Percentiles rank a stretch among this genome's conserved stretches.
Conservation (phyloP, 2,113 vertebrate genomes). For the Cinclus cinclus region DNA sequence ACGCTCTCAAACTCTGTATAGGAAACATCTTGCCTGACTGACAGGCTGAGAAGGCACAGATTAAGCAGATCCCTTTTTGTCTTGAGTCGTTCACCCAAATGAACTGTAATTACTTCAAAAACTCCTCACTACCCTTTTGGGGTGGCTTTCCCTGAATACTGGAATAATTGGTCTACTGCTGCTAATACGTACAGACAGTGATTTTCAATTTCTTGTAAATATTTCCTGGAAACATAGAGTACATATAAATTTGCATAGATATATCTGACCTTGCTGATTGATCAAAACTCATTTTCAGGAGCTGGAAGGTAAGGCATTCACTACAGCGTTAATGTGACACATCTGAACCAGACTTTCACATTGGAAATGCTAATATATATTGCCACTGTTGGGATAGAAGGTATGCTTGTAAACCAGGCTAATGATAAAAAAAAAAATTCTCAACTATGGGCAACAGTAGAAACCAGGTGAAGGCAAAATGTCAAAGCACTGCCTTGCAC, state of each 20-base stretch:
- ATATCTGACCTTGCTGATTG: background rate
- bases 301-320: background rate
- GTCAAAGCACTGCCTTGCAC: background rate
- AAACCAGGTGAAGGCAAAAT: background rate
- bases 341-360: background rate
- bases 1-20: background rate
- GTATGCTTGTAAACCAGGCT: background rate
- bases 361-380: background rate
- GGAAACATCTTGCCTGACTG: background rate
- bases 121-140: background rate
- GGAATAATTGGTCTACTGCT: background rate
- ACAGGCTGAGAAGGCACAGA: background rate
- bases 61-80: background rate
- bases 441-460: rapidly evolving
- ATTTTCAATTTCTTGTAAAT: background rate
- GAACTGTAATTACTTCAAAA: background rate
- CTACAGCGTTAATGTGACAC: background rate
- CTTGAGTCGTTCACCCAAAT: background rate
- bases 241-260: background rate
- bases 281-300: background rate
- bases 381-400: background rate
- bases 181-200: background rate
- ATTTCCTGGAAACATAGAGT: background rate
- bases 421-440: background rate
- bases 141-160: background rate